A percentile compares a stretch with the other conserved stretches of the same genome.
These are phyloP conservation scores for Plebejus argus DNA, from an alignment of 2,888 invertebrate genomes.

Conservation along the genomic window DNA sequence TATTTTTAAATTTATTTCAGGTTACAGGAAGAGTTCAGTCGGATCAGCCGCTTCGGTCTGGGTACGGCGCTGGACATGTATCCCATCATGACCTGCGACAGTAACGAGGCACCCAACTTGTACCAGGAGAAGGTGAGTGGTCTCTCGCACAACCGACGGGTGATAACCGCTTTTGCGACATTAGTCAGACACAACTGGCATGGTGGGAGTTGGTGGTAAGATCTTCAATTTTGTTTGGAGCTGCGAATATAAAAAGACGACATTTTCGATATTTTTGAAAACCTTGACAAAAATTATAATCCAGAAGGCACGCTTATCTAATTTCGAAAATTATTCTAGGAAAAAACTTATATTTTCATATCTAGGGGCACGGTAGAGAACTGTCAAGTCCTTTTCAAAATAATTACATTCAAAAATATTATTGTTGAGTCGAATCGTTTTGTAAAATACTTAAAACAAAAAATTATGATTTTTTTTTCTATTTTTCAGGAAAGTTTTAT, in stretches of 20 bases:
- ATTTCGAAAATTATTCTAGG: not conserved
- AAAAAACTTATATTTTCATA: not conserved
- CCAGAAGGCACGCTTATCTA: too few species aligned
- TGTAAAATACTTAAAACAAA: not conserved
- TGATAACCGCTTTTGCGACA: not conserved
- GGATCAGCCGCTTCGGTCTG: conserved; percentile 84
- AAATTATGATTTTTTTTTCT: not conserved
- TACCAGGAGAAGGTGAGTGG: conserved; percentile 77
- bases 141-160: not conserved
- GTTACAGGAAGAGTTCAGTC: conserved; percentile 82
- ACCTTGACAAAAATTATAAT: too few species aligned
- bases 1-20: conserved; percentile 54
- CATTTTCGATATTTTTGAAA: too few species aligned
- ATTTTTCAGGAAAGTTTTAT: conserved; percentile 58
- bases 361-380: not conserved
- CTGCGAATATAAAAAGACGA: too few species aligned
- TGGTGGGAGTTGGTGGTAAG: too few species aligned
- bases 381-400: not conserved
- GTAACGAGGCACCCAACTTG: conserved; percentile 86
- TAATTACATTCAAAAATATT: not conserved
- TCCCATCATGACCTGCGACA: conserved; percentile 86
- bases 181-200: too few species aligned
- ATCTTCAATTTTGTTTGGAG: too few species aligned
- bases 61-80: conserved; percentile 86
- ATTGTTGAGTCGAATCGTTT: too few species aligned